These are phyloP conservation scores for Venusia cambrica DNA, from an alignment of 2,888 invertebrate genomes.

Conservation along the genomic window DNA sequence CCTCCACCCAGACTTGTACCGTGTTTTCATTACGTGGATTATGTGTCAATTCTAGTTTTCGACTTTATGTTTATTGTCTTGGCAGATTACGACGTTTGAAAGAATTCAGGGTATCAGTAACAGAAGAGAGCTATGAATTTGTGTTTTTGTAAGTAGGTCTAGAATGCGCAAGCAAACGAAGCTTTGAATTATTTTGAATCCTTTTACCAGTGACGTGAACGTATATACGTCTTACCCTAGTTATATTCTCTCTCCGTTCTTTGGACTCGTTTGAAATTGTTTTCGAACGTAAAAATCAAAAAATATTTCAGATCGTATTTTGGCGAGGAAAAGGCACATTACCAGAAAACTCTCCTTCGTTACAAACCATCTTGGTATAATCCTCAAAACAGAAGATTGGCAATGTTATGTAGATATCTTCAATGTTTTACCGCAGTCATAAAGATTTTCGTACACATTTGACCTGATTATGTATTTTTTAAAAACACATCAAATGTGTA, in stretches of 20 bases:
- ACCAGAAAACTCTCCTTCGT: no score
- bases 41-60: conserved; percentile 20
- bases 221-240: no score
- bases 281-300: no score
- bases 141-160: no score
- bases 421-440: conserved; percentile 22
- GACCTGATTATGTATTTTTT: conserved; percentile 30
- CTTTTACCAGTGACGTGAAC: no score
- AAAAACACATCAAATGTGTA: conserved; percentile 27
- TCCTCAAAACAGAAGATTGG: conserved; percentile 20
- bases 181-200: no score
- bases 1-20: conserved; percentile 33
- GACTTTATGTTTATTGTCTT: conserved; percentile 14
- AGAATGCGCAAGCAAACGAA: no score
- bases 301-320: no score
- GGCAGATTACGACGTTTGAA: not conserved
- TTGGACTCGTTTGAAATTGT: no score
- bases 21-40: conserved; percentile 50
- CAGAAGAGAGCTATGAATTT: no score
- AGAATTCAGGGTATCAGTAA: conserved; percentile 2
- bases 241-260: no score
- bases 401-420: conserved; percentile 19
- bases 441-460: conserved; percentile 25
- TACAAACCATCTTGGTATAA: conserved; percentile 13
- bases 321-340: no score